Conservation (phyloP, 2,888 invertebrate genomes). For the Pristionchus fissidentatus region DNA sequence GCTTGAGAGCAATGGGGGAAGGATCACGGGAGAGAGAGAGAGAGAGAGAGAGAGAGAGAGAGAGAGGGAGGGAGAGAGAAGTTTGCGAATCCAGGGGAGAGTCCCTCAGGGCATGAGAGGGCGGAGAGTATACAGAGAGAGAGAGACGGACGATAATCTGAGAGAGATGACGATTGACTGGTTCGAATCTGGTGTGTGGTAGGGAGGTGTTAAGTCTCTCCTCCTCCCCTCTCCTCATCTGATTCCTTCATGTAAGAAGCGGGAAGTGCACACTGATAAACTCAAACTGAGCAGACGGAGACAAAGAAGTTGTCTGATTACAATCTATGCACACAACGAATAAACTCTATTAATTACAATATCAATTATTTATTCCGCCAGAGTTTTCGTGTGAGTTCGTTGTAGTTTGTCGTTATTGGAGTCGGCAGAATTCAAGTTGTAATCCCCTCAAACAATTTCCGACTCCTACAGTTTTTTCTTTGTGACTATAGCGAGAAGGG, state of each 20-base stretch:
- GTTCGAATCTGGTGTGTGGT: background rate
- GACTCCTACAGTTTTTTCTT: no score
- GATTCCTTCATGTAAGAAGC: conserved; percentile 22
- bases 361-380: no score
- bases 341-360: no score
- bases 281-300: no score
- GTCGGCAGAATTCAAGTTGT: no score
- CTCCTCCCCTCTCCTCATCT: background rate
- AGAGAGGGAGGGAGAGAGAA: conserved; percentile 30
- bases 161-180: conserved; percentile 40
- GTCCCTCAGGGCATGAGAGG: background rate
- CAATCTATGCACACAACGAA: no score
- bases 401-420: no score
- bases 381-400: no score
- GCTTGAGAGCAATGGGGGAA: conserved; percentile 29
- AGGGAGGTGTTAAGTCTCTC: conserved; percentile 7
- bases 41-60: conserved; percentile 32
- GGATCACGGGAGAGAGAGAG: background rate
- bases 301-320: no score
- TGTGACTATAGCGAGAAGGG: no score
- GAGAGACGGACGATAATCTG: conserved; percentile 40
- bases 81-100: background rate
- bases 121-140: background rate
- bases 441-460: no score
- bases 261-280: background rate